Base-by-base conservation (phyloP, 1,140 invertebrate genomes). In the Mesaphorura yosii region DNA sequence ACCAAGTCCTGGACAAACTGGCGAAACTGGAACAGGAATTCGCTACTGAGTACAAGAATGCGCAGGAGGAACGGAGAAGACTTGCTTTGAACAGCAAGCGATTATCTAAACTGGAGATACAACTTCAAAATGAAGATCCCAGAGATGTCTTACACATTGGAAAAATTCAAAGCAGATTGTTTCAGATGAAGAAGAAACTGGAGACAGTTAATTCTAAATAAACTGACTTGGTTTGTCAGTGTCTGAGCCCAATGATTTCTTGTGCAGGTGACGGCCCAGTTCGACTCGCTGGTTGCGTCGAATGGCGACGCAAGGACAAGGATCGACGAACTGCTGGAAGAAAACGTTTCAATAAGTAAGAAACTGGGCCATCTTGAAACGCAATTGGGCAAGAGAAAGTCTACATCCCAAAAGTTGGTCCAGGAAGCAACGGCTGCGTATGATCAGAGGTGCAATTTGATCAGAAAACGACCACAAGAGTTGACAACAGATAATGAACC, bases 181-280 rank as follows among this genome's bases (percentile, higher is more conserved):
- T 1, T 59, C 55, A 12, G 53, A 53, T 45, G 59, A 63, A 39
- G 40, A 59, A 17, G 61, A 63, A 52, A 63, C 61, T 14, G 61
- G 59, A 46, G 31, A n/a, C 31, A 10, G n/a, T 34, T 34, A 34
- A 34, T 34, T 34, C n/a, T 34, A 38, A 27, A 22, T 12, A 34
- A 51, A 6, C 14, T 19, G 5, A 55, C 38, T n/a, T 39, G 44
- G 23, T 25, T 3, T 38, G 38, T n/a, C 28, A 15, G 15, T 14
- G 31, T 29, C 10, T 56, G 2, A 41, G 29, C 17, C 4, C 6
- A 12, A 48, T 14, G 15, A 28, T 14, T 39, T 47, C 4, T 5
- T 51, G 10, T 46, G 25, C 25, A 62, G 61, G 61, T 59, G 3
- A 59, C 57, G n/a, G 50, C 22, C 2, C 58, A 63, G 48, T 63